Evolutionary conservation across 2,888 invertebrate genomes (phyloP).

Genomic region (Rotaria socialis): DNA sequence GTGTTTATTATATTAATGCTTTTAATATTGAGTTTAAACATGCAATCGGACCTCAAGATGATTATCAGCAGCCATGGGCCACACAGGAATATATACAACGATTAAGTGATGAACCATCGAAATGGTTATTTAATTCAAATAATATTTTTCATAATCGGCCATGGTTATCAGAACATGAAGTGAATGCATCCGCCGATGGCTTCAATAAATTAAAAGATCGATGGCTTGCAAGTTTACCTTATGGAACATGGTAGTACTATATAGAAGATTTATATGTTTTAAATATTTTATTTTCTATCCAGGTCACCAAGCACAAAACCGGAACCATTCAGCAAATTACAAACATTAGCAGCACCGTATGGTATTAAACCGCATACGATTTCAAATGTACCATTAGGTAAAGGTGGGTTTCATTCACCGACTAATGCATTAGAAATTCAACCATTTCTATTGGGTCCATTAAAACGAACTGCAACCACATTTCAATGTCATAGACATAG

Average conservation of each 20-base stretch:
- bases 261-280: no score
- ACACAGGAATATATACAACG: not conserved
- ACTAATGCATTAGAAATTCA: slow-evolving; percentile 26
- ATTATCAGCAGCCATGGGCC: slow-evolving; percentile 33
- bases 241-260: not conserved
- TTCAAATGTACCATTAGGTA: slow-evolving; percentile 4
- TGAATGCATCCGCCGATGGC: not conserved
- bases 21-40: not conserved
- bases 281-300: not conserved
- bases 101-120: not conserved
- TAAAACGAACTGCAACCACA: not conserved
- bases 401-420: slow-evolving; percentile 32
- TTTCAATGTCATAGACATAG: not conserved
- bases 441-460: slow-evolving; percentile 23
- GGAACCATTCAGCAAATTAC: not conserved
- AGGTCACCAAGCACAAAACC: slow-evolving; percentile 20
- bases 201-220: not conserved
- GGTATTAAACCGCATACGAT: not conserved
- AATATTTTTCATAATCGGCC: slow-evolving; percentile 11
- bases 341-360: not conserved
- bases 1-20: not conserved
- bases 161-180: not conserved
- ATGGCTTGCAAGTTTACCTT: not conserved
- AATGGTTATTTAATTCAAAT: not conserved
- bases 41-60: not conserved